These are phyloP conservation scores for Cryptomyrus ogoouensis DNA, from an alignment of 2,113 vertebrate genomes.

Conservation along the genomic window DNA sequence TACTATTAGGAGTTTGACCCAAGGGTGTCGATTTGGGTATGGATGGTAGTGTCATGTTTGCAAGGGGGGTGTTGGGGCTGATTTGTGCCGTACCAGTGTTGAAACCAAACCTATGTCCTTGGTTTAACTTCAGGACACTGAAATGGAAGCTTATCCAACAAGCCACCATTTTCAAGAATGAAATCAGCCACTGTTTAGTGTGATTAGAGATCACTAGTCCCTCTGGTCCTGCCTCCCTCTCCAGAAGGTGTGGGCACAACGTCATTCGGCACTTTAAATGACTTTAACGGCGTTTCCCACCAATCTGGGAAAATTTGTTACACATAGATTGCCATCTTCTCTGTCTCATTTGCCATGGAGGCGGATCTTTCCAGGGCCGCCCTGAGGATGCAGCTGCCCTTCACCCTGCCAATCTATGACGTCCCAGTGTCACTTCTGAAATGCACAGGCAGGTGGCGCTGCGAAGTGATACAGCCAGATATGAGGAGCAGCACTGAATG, in stretches of 20 bases:
- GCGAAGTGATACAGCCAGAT: slow-evolving; percentile 50
- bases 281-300: neutral
- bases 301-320: neutral
- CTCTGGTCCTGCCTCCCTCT: neutral
- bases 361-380: neutral
- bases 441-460: slow-evolving; percentile 27
- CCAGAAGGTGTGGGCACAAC: neutral
- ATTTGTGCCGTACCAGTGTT: neutral
- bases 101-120: neutral
- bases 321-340: neutral
- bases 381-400: neutral
- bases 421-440: neutral
- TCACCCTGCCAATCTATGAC: too few relatives aligned
- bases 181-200: neutral
- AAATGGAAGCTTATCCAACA: neutral
- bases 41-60: neutral
- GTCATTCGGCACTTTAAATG: neutral
- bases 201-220: neutral
- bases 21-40: neutral
- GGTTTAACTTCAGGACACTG: neutral
- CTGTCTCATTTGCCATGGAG: neutral
- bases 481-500: slow-evolving; percentile 62
- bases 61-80: neutral
- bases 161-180: too few relatives aligned
- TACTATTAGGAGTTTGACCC: neutral